Conservation (phyloP, 2,113 vertebrate species). For the Aegithalos caudatus region DNA sequence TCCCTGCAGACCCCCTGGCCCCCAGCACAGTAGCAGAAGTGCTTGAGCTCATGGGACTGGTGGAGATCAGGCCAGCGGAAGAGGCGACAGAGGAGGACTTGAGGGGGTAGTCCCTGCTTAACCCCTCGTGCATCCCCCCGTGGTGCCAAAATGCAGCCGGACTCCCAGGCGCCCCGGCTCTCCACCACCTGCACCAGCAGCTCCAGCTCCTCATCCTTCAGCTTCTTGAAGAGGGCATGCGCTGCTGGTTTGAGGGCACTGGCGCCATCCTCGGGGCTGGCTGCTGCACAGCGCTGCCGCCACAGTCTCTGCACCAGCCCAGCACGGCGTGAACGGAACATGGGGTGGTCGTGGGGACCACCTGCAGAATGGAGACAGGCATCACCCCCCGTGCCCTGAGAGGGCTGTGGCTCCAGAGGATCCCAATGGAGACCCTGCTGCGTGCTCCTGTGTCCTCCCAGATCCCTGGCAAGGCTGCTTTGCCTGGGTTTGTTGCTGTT, state of each 20-base stretch:
- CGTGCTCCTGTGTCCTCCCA: not conserved
- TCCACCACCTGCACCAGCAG: slow-evolving; percentile 62
- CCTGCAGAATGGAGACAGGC: not conserved
- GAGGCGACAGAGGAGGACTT: slow-evolving; percentile 64
- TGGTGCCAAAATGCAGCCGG: slow-evolving; percentile 28
- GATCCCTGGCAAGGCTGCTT: not conserved
- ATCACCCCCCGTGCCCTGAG: not conserved
- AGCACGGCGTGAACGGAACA: slow-evolving; percentile 62
- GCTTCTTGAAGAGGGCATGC: slow-evolving; percentile 65
- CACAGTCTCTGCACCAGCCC: slow-evolving; percentile 58
- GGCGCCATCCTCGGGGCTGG: not conserved
- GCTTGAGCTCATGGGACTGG: slow-evolving; percentile 56
- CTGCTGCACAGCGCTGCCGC: slow-evolving; percentile 14
- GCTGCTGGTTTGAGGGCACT: not conserved
- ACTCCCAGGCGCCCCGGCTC: slow-evolving; percentile 26
- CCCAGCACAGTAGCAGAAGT: slow-evolving; percentile 26
- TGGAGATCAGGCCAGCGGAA: slow-evolving; percentile 70
- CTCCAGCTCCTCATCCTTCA: slow-evolving; percentile 66
- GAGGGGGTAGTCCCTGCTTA: slow-evolving; percentile 25
- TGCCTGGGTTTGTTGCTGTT: not conserved
- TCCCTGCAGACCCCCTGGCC: not conserved
- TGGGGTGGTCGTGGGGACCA: not conserved
- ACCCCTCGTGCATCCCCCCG: not conserved
- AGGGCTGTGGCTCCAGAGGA: not conserved
- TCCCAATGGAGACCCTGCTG: not conserved